Evolutionary conservation across 2,888 invertebrate genomes (phyloP).

Genomic region (Platypus cylindrus): DNA sequence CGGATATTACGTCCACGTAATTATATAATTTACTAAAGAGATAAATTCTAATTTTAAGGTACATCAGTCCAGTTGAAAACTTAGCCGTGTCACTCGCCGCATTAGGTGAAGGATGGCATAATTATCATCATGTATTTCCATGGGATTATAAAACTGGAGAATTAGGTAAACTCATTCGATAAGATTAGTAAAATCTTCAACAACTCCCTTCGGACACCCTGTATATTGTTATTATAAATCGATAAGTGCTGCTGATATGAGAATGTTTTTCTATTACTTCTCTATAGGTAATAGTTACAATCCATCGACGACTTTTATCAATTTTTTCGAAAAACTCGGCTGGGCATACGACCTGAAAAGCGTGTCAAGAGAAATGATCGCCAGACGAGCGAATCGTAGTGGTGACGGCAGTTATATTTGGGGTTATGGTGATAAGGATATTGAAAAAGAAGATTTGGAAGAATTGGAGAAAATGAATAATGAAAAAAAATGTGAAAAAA

Average conservation of each 20-base stretch:
- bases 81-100: constrained; percentile 60
- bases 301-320: constrained; percentile 67
- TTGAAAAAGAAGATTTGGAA: constrained; percentile 40
- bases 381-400: constrained; percentile 41
- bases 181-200: not conserved
- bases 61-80: constrained; percentile 61
- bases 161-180: constrained; percentile 21
- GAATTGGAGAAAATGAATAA: constrained; percentile 43
- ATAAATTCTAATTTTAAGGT: constrained; percentile 34
- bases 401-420: constrained; percentile 51
- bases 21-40: not conserved
- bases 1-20: too few relatives aligned
- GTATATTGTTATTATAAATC: not conserved
- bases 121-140: constrained; percentile 66
- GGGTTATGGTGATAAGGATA: constrained; percentile 52
- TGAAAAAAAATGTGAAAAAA: constrained; percentile 10
- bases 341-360: constrained; percentile 69
- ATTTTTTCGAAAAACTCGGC: constrained; percentile 64
- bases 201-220: too few relatives aligned
- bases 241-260: not conserved
- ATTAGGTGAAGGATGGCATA: constrained; percentile 74
- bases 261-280: not conserved
- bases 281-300: constrained; percentile 38
- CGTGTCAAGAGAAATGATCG: constrained; percentile 45
- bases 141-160: constrained; percentile 46